These are phyloP conservation scores for pig (Sus scrofa) DNA, from an alignment of 2,113 vertebrate genomes.

Conservation along the genomic window T2T-Sscrofa CM000823.6:12346001-12346500, in stretches of 20 bases:
- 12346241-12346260: conserved; percentile 69
- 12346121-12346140: background rate
- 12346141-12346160: conserved; percentile 20
- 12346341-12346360: background rate
- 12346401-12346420: background rate
- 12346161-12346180: background rate
- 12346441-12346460: background rate
- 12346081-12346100: background rate
- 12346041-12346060: background rate
- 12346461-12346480: conserved; percentile 65
- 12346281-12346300: conserved; percentile 43
- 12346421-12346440: background rate
- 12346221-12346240: background rate
- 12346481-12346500: conserved; percentile 69
- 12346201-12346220: background rate
- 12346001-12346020: background rate
- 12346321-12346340: background rate
- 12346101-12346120: background rate
- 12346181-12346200: background rate
- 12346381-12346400: background rate
- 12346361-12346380: background rate
- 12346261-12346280: conserved; percentile 62
- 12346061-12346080: conserved; percentile 53
- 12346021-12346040: conserved; percentile 44
- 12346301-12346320: conserved; percentile 35